phyloP scores from a whole-genome alignment of 2,797 vertebrate species.

The Sebastes hubbsi region DNA sequence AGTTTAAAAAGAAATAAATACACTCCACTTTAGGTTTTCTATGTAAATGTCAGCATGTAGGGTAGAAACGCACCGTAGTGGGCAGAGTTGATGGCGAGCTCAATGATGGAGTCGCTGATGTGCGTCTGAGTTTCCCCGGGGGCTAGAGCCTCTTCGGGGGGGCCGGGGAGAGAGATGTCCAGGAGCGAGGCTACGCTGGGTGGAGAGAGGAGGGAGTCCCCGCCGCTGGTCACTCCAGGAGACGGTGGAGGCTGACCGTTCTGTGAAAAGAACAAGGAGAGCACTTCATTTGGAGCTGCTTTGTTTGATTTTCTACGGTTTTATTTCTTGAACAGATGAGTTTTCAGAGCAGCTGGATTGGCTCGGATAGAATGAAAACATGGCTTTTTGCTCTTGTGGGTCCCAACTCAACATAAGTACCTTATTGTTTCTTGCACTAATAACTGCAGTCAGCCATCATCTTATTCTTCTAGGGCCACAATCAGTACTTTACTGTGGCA shows the following conservation, averaged over 20 bases:
- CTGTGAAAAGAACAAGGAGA: conserved; percentile 49
- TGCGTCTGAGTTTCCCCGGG: conserved; percentile 92
- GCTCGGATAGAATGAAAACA: background rate
- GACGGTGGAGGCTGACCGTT: conserved; percentile 85
- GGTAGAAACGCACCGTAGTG: conserved; percentile 86
- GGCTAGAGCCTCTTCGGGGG: conserved; percentile 94
- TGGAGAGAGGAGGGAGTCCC: conserved; percentile 89
- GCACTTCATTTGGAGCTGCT: background rate
- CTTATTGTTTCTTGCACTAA: background rate
- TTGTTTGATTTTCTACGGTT: background rate
- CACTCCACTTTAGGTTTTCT: background rate
- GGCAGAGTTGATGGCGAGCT: conserved; percentile 97
- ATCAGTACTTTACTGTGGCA: no score
- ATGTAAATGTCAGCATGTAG: background rate
- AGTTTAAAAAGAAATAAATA: background rate
- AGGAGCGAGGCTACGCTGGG: conserved; percentile 95
- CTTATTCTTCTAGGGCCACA: background rate
- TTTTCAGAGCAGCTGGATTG: background rate
- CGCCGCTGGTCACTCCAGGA: conserved; percentile 70
- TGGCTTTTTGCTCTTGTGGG: background rate
- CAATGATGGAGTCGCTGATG: conserved; percentile 98
- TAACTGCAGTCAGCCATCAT: background rate
- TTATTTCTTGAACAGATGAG: background rate
- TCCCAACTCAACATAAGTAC: background rate
- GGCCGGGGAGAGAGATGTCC: conserved; percentile 97